Conservation (phyloP, 2,113 vertebrate genomes). For the Centropristis striata region DNA sequence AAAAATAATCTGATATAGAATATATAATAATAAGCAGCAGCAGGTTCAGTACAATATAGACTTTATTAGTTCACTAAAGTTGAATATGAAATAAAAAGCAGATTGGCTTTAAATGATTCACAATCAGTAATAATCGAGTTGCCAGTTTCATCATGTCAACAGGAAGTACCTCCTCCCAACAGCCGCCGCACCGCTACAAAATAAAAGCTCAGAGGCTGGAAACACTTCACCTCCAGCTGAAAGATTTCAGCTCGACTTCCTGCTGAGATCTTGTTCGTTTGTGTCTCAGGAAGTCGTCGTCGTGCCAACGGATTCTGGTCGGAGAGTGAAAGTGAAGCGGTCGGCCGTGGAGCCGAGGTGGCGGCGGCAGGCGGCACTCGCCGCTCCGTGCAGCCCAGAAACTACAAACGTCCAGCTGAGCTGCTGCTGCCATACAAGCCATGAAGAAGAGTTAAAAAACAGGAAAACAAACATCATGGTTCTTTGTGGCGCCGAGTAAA, state of each 20-base stretch:
- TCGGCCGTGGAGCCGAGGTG: constrained; percentile 1
- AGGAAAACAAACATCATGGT: constrained; percentile 26
- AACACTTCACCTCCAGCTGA: constrained; percentile 20
- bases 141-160: constrained; percentile 61
- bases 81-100: constrained; percentile 80
- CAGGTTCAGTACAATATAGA: constrained; percentile 81
- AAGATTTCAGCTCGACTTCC: neutral
- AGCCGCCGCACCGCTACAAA: constrained; percentile 52
- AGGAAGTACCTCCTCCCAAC: constrained; percentile 57
- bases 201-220: constrained; percentile 40
- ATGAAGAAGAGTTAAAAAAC: constrained; percentile 15
- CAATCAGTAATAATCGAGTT: constrained; percentile 68
- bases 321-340: constrained; percentile 1
- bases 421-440: constrained; percentile 26
- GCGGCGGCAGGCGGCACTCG: constrained; percentile 13
- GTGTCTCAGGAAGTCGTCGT: neutral
- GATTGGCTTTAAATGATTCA: constrained; percentile 74
- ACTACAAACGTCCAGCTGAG: constrained; percentile 9
- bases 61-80: constrained; percentile 83
- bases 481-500: constrained; percentile 49
- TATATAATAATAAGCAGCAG: constrained; percentile 36
- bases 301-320: too few relatives aligned
- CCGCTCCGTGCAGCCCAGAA: constrained; percentile 12
- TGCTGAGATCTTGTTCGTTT: neutral
- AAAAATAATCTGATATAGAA: too few relatives aligned